Percentiles rank a stretch among this genome's conserved stretches.
phyloP scores from a whole-genome alignment of 2,888 invertebrate genomes.

The Operophtera brumata region DNA sequence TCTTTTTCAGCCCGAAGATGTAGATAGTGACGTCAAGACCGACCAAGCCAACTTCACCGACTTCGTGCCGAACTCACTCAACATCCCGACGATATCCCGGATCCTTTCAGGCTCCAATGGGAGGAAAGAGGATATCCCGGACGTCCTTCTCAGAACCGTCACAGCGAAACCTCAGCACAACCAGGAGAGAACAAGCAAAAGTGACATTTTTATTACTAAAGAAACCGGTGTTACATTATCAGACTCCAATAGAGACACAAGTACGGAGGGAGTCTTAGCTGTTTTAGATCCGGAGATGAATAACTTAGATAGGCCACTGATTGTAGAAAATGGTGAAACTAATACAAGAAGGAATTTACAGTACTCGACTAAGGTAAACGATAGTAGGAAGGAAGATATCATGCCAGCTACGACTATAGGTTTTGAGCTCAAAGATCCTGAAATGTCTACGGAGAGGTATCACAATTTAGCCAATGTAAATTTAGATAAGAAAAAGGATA shows the following conservation, averaged over 20 bases:
- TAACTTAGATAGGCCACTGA: slow-evolving; percentile 74
- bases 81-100: slow-evolving; percentile 90
- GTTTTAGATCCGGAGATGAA: slow-evolving; percentile 78
- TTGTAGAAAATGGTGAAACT: slow-evolving; percentile 75
- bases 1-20: slow-evolving; percentile 66
- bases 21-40: slow-evolving; percentile 67
- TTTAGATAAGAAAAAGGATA: slow-evolving; percentile 75
- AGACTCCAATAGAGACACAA: slow-evolving; percentile 65
- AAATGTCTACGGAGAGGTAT: slow-evolving; percentile 78
- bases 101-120: slow-evolving; percentile 93
- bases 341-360: slow-evolving; percentile 76
- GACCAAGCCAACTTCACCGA: slow-evolving; percentile 81
- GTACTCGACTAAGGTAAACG: slow-evolving; percentile 70
- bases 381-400: slow-evolving; percentile 64
- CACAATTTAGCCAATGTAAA: slow-evolving; percentile 82
- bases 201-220: slow-evolving; percentile 67
- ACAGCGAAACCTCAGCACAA: slow-evolving; percentile 80
- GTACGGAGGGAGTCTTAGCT: slow-evolving; percentile 75
- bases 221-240: slow-evolving; percentile 72
- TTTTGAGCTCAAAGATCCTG: slow-evolving; percentile 71
- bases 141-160: slow-evolving; percentile 85
- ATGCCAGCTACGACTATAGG: slow-evolving; percentile 73
- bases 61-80: slow-evolving; percentile 84
- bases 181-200: slow-evolving; percentile 70
- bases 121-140: slow-evolving; percentile 89